These are phyloP conservation scores for Dipodomys spectabilis DNA, from an alignment of 2,113 vertebrate genomes.

Conservation along the genomic window DNA sequence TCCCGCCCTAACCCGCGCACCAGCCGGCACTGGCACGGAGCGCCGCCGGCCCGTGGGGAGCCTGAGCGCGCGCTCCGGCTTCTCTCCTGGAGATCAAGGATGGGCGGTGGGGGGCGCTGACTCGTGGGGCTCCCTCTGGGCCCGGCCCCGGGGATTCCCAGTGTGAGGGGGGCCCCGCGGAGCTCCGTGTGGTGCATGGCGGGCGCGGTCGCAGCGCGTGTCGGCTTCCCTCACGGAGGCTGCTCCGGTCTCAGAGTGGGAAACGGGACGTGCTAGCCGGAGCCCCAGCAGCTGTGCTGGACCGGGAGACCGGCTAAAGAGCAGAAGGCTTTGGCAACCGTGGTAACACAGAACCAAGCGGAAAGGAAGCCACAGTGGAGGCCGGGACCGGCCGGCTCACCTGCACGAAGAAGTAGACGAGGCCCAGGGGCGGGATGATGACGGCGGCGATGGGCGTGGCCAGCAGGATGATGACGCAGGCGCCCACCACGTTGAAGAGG, in stretches of 20 bases:
- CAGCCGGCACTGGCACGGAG: no score
- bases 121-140: no score
- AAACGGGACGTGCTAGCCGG: background rate
- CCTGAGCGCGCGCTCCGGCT: no score
- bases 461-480: slow-evolving; percentile 93
- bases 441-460: slow-evolving; percentile 93
- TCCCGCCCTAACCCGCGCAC: background rate
- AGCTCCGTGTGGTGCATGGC: no score
- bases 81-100: no score
- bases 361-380: no score
- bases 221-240: no score
- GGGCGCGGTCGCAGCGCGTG: no score
- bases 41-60: no score
- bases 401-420: slow-evolving; percentile 97
- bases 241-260: background rate
- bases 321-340: background rate
- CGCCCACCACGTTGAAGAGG: slow-evolving; percentile 91
- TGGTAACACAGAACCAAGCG: background rate
- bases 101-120: no score
- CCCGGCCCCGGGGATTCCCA: no score
- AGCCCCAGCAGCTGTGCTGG: background rate
- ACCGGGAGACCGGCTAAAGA: background rate
- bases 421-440: slow-evolving; percentile 93
- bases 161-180: no score
- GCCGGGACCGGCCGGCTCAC: slow-evolving; percentile 77